Evolutionary conservation across 2,797 vertebrate genomes (phyloP), one percentile per base, ranked within the genome.

Genomic region (Fratercula arctica): DNA sequence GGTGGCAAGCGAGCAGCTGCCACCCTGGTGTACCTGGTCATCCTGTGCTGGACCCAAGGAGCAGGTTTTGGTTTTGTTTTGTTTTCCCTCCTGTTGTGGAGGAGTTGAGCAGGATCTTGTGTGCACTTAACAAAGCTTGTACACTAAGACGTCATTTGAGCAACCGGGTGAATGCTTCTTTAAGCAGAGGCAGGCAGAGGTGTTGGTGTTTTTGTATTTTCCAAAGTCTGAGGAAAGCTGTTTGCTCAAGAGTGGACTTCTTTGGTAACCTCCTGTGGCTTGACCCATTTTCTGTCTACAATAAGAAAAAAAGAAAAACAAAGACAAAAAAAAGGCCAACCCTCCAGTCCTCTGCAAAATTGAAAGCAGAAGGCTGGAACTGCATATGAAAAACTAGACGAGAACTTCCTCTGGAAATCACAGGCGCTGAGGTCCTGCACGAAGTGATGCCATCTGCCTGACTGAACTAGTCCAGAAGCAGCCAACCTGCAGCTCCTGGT

Each of bases 401-500:
- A 59, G 37, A 83, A 28, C 23, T 46, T 91, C 37, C 73, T 39
- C 77, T 83, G 90, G 69, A 88, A 89, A 84, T 86, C 45, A 20
- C 43, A 81, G 46, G 46, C 70, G 46, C 75, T 69, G 76, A 78
- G 41, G 43, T 70, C 74, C 82, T 39, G 26, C 7, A 4, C 2
- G 3, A 63, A 83, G 76, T 2, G 45, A 15, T 75, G 91, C 70
- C 59, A 35, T 72, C 59, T 87, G 79, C 85, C 85, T 74, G 68
- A 15, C 9, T 13, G 2, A 20, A 6, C 43, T 13, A 50, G 10
- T 24, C 50, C 59, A 75, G 94, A 37, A 60, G 54, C 5, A 2
- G 41, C 57, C 66, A 73, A 85, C 81, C 81, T 95, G 89, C 92
- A 90, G 80, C 69, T 92, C 69, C 69, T 57, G 66, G 35, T 60